Conservation (phyloP, 2,888 invertebrate genomes). For the Cyclophora albipunctata region DNA sequence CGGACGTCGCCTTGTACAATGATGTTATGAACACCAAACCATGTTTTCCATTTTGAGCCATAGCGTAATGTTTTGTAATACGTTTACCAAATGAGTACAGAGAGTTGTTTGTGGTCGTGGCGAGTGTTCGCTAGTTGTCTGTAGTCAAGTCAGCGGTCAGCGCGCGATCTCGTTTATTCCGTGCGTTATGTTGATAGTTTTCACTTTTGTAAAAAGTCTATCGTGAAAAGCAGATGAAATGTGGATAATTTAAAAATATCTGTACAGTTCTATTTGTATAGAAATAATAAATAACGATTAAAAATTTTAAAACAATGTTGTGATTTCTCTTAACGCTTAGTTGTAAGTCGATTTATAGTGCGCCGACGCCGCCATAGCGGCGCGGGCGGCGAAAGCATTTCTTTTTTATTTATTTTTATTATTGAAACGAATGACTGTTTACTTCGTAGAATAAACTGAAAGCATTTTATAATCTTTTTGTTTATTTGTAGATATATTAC, state of each 20-base stretch:
- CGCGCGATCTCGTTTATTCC: slow-evolving; percentile 63
- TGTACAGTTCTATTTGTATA: slow-evolving; percentile 79
- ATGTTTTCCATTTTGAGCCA: too few relatives aligned
- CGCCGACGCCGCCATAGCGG: slow-evolving; percentile 29
- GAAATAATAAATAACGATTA: slow-evolving; percentile 76
- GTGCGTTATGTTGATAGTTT: slow-evolving; percentile 73
- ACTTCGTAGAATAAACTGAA: slow-evolving; percentile 70
- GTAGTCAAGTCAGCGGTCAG: slow-evolving; percentile 22
- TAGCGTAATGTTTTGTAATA: too few relatives aligned
- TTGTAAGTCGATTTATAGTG: slow-evolving; percentile 39
- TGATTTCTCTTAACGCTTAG: slow-evolving; percentile 67
- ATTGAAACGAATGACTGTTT: slow-evolving; percentile 66
- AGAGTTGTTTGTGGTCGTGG: not conserved
- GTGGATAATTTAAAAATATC: slow-evolving; percentile 74
- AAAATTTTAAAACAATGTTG: slow-evolving; percentile 69
- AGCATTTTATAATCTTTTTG: slow-evolving; percentile 52
- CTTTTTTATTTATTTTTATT: slow-evolving; percentile 59
- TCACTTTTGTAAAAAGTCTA: slow-evolving; percentile 77
- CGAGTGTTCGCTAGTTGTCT: slow-evolving; percentile 3
- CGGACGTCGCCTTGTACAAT: not conserved
- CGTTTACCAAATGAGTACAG: too few relatives aligned
- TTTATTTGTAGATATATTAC: slow-evolving; percentile 47
- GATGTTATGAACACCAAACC: not conserved
- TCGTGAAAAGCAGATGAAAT: slow-evolving; percentile 67
- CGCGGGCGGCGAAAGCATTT: slow-evolving; percentile 45